Conservation (phyloP, 2,888 invertebrate species). For the Anodontia alba region DNA sequence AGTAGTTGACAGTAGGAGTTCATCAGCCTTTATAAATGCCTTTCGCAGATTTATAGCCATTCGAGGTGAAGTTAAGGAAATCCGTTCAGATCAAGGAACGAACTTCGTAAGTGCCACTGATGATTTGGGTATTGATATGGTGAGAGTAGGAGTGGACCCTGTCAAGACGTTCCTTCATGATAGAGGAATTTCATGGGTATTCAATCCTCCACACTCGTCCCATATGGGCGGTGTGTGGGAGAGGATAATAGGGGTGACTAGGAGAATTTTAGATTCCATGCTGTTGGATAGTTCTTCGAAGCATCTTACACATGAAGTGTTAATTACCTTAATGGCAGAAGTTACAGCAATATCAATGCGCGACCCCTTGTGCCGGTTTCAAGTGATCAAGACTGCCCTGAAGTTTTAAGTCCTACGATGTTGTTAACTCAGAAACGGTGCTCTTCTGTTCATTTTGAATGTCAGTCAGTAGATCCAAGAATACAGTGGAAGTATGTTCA, state of each 20-base stretch:
- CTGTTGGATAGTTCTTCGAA: background rate
- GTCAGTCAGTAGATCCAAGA: background rate
- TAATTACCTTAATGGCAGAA: conserved; percentile 32
- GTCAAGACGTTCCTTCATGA: background rate
- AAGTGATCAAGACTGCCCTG: too few species aligned
- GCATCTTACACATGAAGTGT: conserved; percentile 33
- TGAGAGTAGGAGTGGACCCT: conserved; percentile 10
- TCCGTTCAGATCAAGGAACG: conserved; percentile 39
- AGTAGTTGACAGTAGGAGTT: conserved; percentile 45
- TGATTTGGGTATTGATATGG: conserved; percentile 19
- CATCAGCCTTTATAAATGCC: conserved; percentile 50
- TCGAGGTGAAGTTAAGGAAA: conserved; percentile 23
- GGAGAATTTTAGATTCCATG: conserved; percentile 39
- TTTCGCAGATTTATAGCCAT: conserved; percentile 41
- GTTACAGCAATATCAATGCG: conserved; percentile 34
- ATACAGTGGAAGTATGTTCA: conserved; percentile 31
- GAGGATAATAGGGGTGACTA: conserved; percentile 34
- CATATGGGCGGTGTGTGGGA: conserved; percentile 48
- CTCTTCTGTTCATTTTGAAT: background rate
- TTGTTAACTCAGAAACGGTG: conserved; percentile 26
- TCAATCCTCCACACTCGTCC: conserved; percentile 31
- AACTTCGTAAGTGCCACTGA: conserved; percentile 40
- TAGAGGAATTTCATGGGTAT: conserved; percentile 29
- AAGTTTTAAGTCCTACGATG: conserved; percentile 26
- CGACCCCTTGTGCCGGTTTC: conserved; percentile 24